Evolutionary conservation across 2,888 invertebrate genomes (phyloP).

Genomic region (Invenusta paracnida): DNA sequence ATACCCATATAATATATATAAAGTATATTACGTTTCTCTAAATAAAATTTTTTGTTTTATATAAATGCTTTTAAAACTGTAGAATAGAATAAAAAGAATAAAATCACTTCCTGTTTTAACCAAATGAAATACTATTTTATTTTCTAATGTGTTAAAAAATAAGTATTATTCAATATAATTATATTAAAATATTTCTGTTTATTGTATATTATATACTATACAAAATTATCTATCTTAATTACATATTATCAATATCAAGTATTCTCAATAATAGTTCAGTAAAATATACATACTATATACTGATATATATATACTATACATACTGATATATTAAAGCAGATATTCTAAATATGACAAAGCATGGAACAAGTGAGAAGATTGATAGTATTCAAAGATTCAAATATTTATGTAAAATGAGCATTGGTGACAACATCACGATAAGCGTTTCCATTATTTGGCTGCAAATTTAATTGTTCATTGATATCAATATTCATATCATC

Average conservation of each 20-base stretch:
- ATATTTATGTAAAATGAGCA: not conserved
- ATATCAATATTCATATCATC: not conserved
- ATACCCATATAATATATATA: not conserved
- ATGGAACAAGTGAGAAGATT: too few relatives aligned
- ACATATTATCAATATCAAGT: too few relatives aligned
- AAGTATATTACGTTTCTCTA: not conserved
- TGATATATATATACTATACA: too few relatives aligned
- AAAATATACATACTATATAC: too few relatives aligned
- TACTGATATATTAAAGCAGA: too few relatives aligned
- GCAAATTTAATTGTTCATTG: too few relatives aligned
- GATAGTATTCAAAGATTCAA: too few relatives aligned
- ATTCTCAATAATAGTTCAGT: too few relatives aligned
- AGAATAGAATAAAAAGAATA: not conserved
- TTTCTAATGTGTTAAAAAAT: not conserved
- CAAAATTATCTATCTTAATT: not conserved
- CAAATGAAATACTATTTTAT: not conserved
- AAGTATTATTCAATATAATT: not conserved
- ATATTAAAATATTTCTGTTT: not conserved
- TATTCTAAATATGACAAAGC: too few relatives aligned
- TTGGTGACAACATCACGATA: not conserved
- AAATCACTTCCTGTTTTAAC: not conserved
- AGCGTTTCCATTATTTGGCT: conserved; percentile 11
- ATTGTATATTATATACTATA: not conserved
- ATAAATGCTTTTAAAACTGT: not conserved
- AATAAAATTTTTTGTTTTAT: not conserved